phyloP scores from a whole-genome alignment of 2,888 invertebrate genomes.

The Heteropelma amictum region DNA sequence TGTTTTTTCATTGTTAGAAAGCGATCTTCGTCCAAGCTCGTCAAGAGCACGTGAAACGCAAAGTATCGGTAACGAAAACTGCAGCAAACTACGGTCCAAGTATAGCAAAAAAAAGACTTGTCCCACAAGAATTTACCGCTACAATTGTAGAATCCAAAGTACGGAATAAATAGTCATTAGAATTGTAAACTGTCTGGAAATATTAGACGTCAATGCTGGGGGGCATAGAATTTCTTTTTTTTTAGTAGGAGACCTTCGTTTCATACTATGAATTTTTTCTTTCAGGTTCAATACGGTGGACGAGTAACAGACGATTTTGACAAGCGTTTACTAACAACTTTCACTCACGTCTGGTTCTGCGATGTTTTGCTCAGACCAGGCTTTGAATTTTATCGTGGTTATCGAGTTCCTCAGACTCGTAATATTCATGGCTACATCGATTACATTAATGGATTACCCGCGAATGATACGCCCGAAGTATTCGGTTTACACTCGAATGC shows the following conservation, averaged over 20 bases:
- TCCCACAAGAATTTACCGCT: no score
- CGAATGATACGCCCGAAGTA: constrained; percentile 95
- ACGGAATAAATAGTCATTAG: no score
- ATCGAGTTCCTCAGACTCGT: constrained; percentile 92
- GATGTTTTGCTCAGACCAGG: constrained; percentile 91
- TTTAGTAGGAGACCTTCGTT: no score
- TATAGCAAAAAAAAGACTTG: no score
- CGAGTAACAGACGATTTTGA: constrained; percentile 98
- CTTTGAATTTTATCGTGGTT: constrained; percentile 96
- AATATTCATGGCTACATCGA: constrained; percentile 90
- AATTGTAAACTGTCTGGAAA: no score
- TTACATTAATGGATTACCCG: constrained; percentile 91
- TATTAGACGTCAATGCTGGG: no score
- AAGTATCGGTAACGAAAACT: no score
- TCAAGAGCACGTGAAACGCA: not conserved
- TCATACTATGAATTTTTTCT: no score
- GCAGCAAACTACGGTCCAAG: no score
- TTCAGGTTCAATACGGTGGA: constrained; percentile 86
- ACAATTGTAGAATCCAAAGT: no score
- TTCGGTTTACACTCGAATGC: constrained; percentile 98
- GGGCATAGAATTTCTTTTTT: no score
- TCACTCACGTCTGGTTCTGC: constrained; percentile 97
- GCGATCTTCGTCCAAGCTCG: not conserved
- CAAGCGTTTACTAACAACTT: constrained; percentile 94
- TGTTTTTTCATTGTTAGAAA: not conserved